Conservation (phyloP, 2,797 vertebrate genomes). For the Myotis daubentonii region DNA sequence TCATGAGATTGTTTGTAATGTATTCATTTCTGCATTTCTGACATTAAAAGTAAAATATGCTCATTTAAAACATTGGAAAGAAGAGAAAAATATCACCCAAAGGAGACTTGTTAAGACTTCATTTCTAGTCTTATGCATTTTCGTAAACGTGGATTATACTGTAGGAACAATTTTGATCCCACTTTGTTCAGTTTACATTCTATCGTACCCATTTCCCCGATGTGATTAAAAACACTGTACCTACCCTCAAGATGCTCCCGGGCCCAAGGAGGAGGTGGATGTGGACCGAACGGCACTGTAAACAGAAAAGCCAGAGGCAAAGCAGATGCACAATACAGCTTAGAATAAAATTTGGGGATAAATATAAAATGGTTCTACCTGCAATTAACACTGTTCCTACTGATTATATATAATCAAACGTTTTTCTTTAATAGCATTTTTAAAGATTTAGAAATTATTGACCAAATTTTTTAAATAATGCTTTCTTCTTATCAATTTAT, state of each 20-base stretch:
- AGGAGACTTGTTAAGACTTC: background rate
- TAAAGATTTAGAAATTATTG: background rate
- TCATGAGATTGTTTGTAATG: background rate
- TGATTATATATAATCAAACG: background rate
- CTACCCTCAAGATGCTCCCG: background rate
- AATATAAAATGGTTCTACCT: background rate
- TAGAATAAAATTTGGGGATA: background rate
- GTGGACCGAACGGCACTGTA: background rate
- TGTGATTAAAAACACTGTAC: background rate
- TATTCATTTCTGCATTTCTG: background rate
- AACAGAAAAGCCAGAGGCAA: background rate
- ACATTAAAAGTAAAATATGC: background rate
- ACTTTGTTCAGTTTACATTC: background rate
- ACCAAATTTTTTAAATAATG: constrained; percentile 1
- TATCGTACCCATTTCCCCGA: background rate
- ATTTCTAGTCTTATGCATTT: background rate
- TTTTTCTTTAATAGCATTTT: background rate
- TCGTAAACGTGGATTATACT: background rate
- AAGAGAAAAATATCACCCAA: background rate
- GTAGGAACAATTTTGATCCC: background rate
- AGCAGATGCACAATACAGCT: background rate
- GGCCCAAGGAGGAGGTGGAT: background rate
- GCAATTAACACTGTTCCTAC: background rate
- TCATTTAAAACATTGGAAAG: background rate
- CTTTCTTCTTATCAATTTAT: background rate